These are phyloP conservation scores for Dascillus cervinus DNA, from an alignment of 2,888 invertebrate species.

Conservation along the genomic window DNA sequence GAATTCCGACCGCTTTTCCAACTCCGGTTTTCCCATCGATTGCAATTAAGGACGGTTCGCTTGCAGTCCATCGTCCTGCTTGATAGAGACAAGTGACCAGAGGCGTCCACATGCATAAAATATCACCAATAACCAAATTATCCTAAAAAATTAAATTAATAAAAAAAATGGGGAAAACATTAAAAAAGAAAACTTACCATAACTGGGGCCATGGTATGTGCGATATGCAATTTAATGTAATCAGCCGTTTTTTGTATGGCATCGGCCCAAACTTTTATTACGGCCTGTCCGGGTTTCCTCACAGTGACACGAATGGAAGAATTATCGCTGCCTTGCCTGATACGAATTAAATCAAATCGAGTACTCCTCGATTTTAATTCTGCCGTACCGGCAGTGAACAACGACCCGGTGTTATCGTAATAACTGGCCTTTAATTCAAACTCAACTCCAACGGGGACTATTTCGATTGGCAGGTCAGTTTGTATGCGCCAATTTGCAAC, in stretches of 20 bases:
- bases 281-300: slow-evolving; percentile 44
- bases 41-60: slow-evolving; percentile 33
- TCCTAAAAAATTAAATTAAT: slow-evolving; percentile 24
- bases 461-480: slow-evolving; percentile 18
- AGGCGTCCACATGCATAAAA: slow-evolving; percentile 47
- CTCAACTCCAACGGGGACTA: slow-evolving; percentile 47
- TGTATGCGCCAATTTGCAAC: slow-evolving; percentile 33
- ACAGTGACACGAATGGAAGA: slow-evolving; percentile 42
- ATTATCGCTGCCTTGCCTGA: slow-evolving; percentile 44
- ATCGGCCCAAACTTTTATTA: slow-evolving; percentile 45
- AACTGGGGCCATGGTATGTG: slow-evolving; percentile 37
- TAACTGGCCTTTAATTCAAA: slow-evolving; percentile 45
- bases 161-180: not conserved
- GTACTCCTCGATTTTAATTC: slow-evolving; percentile 44
- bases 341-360: slow-evolving; percentile 39
- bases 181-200: slow-evolving; percentile 22
- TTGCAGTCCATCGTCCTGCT: slow-evolving; percentile 36
- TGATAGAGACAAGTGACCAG: slow-evolving; percentile 29
- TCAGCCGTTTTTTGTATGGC: slow-evolving; percentile 36
- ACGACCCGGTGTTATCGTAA: slow-evolving; percentile 49
- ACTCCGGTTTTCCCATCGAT: slow-evolving; percentile 33
- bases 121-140: slow-evolving; percentile 45
- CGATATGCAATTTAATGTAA: slow-evolving; percentile 39
- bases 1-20: slow-evolving; percentile 32
- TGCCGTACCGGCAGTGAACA: slow-evolving; percentile 46